phyloP scores from a whole-genome alignment of 2,888 invertebrate species.

The Dryomyza anilis region DNA sequence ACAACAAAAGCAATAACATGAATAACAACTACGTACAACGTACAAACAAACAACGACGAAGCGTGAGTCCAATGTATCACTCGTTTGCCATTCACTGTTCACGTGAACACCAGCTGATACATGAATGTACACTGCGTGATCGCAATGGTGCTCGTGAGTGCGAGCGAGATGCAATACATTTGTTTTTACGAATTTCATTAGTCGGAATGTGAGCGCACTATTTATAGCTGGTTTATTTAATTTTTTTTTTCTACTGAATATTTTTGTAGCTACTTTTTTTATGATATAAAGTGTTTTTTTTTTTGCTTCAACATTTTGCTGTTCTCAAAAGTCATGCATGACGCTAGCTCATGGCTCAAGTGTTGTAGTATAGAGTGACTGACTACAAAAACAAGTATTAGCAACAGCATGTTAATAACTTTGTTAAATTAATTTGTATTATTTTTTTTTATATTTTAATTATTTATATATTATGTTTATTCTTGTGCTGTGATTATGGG shows the following conservation, averaged over 20 bases:
- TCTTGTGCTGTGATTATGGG: too few species aligned
- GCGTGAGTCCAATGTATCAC: constrained; percentile 41
- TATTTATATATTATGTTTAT: too few species aligned
- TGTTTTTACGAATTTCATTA: constrained; percentile 57
- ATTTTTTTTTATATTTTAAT: too few species aligned
- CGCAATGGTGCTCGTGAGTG: constrained; percentile 45
- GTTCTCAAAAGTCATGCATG: too few species aligned
- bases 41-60: background rate
- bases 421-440: too few species aligned
- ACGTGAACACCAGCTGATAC: constrained; percentile 81
- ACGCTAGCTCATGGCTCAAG: too few species aligned
- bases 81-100: constrained; percentile 66
- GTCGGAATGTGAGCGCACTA: constrained; percentile 48
- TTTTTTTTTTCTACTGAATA: background rate
- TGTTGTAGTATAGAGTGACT: too few species aligned
- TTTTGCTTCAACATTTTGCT: background rate
- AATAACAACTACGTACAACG: too few species aligned
- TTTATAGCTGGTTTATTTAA: constrained; percentile 26
- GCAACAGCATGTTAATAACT: too few species aligned
- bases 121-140: constrained; percentile 63
- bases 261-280: background rate
- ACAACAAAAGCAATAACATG: too few species aligned
- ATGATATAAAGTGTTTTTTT: background rate
- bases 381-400: too few species aligned
- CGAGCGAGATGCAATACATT: constrained; percentile 51